These are phyloP conservation scores for Synanthedon vespiformis DNA, from an alignment of 2,888 invertebrate species.

Conservation along the genomic window DNA sequence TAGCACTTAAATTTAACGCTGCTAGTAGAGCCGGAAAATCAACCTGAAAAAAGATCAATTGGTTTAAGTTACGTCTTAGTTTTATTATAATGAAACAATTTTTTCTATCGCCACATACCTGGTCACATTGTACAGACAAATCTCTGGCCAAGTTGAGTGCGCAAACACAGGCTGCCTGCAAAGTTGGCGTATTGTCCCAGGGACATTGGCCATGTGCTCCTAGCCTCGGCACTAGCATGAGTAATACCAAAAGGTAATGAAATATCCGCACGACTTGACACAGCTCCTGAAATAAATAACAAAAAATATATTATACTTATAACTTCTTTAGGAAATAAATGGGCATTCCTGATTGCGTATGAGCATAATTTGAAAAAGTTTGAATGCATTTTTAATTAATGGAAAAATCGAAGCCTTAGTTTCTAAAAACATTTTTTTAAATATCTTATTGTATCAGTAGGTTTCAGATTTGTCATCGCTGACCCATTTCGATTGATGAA, in stretches of 20 bases:
- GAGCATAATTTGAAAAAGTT: no score
- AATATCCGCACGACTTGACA: conserved; percentile 14
- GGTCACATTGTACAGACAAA: conserved; percentile 90
- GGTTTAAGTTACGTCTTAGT: neutral
- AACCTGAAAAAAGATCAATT: conserved; percentile 62
- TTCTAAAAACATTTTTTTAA: no score
- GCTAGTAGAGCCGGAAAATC: conserved; percentile 81
- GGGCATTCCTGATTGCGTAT: no score
- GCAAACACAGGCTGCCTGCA: conserved; percentile 89
- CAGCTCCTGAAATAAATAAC: conserved; percentile 27
- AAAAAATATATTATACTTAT: no score
- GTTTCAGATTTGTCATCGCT: no score
- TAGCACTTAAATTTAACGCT: conserved; percentile 78
- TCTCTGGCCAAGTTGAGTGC: conserved; percentile 88
- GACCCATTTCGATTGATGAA: no score
- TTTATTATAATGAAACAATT: neutral
- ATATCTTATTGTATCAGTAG: no score
- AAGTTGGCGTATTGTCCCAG: conserved; percentile 80
- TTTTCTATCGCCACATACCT: conserved; percentile 49
- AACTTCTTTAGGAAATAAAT: no score
- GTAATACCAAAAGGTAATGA: conserved; percentile 23
- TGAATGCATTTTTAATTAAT: no score
- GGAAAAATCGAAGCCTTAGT: no score
- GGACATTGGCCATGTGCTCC: conserved; percentile 79
- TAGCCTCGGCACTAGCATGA: conserved; percentile 22